Evolutionary conservation across 1,140 invertebrate species (phyloP).

Genomic region (Bacillus rossius): DNA sequence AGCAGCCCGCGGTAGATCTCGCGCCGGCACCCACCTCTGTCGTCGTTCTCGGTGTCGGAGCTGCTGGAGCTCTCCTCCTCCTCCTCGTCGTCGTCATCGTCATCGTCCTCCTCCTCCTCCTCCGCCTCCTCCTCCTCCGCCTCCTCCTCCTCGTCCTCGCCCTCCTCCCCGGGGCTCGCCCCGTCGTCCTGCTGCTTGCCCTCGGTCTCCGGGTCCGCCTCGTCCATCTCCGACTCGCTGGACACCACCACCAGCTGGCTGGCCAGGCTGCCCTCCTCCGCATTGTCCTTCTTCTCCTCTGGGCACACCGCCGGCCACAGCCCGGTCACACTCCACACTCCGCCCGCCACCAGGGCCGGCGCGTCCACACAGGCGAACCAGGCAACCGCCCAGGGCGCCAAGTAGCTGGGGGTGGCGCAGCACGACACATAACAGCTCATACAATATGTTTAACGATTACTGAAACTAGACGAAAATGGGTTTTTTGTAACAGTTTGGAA

Average conservation of each 20-base stretch:
- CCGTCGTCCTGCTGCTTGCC: conserved; percentile 11
- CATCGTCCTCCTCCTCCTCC: conserved; percentile 8
- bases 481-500: too few relatives aligned
- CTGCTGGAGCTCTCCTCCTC: conserved; percentile 5
- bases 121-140: conserved; percentile 35
- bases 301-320: too few relatives aligned
- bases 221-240: conserved; percentile 11
- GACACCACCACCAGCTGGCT: conserved; percentile 5
- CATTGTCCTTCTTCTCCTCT: background rate
- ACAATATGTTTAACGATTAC: too few relatives aligned
- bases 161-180: conserved; percentile 28
- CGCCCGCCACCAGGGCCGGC: too few relatives aligned
- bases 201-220: conserved; percentile 6
- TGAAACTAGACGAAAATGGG: too few relatives aligned
- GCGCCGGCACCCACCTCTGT: background rate
- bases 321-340: too few relatives aligned
- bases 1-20: too few relatives aligned
- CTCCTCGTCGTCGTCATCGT: conserved; percentile 15
- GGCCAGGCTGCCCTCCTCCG: background rate
- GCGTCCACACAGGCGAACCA: too few relatives aligned
- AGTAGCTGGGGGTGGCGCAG: too few relatives aligned
- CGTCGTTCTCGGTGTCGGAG: conserved; percentile 5
- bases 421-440: too few relatives aligned
- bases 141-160: conserved; percentile 35
- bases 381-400: too few relatives aligned